Evolutionary conservation across 2,888 invertebrate genomes (phyloP), one percentile per base, ranked within the genome.

Genomic region (Drosophila subsilvestris): DNA sequence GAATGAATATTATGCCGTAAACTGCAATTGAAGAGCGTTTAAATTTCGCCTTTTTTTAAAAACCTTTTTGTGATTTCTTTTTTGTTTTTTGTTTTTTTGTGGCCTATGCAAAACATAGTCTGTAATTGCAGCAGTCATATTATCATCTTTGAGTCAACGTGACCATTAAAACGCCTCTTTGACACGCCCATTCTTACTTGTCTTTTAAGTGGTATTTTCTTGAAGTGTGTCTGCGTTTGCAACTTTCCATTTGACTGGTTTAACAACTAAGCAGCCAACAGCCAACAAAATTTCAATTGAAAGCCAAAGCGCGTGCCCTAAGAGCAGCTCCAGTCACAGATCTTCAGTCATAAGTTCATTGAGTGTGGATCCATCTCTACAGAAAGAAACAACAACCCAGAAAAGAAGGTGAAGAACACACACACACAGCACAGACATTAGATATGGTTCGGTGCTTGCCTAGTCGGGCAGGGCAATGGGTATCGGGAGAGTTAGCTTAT

Each of bases 211-310:
- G 43, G n/a, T 7, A 6, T 37, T 27, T 6, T 25, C 4, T 7
- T 37, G 6, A 37, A 37, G 37, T 37, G 37, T 37, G 37, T 37
- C 37, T 20, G 44, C 63, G 57, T 50, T 63, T 61, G 55, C 56
- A 70, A 76, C 87, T 80, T 86, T 86, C 84, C 71, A 76, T 80
- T 84, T 25, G 53, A 71, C 57, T 63, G 57, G 53, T 53, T 71
- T 54, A 45, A 72, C 27, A 22, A 3, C 22, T 22, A 22, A 25
- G n/a, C n/a, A n/a, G 43, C 12, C 42, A 6, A 2, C n/a, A n/a
- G n/a, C n/a, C n/a, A 37, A 22, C 22, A 43, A 42, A 67, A 67
- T 74, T 60, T 58, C 58, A 74, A 74, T 72, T 70, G 59, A 54
- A 37, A 59, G 62, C 45, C 65, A 67, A 55, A 72, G 32, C 61